Evolutionary conservation across 1,140 invertebrate genomes (phyloP).

Genomic region (Formica selysi): DNA sequence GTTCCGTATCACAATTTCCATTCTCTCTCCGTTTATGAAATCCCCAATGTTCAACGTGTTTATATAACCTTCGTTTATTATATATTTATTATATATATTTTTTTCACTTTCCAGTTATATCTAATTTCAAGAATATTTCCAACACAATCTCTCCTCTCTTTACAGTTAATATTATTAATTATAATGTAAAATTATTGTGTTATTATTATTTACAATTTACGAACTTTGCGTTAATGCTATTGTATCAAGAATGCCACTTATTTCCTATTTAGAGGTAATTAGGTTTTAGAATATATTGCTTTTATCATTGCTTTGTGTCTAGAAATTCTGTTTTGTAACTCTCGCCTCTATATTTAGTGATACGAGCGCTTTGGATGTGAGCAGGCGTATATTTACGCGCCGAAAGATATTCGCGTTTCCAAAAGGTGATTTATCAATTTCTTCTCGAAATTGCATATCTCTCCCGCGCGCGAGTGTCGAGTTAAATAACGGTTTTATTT

Average conservation of each 20-base stretch:
- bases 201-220: neutral
- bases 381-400: neutral
- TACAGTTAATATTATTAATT: neutral
- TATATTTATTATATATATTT: slow-evolving; percentile 28
- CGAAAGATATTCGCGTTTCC: neutral
- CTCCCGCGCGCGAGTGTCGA: neutral
- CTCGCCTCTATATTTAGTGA: slow-evolving; percentile 10
- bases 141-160: neutral
- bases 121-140: neutral
- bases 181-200: neutral
- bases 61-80: slow-evolving; percentile 15
- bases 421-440: slow-evolving; percentile 24
- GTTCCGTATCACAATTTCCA: neutral
- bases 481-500: slow-evolving; percentile 20
- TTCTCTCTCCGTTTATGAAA: too few species aligned
- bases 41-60: neutral
- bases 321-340: slow-evolving; percentile 16
- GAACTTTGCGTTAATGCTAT: neutral
- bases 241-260: neutral
- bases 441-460: neutral
- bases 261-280: slow-evolving; percentile 24
- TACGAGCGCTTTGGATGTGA: neutral
- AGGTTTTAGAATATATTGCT: neutral
- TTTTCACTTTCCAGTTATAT: slow-evolving; percentile 7
- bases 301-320: neutral